Evolutionary conservation across 2,888 invertebrate genomes (phyloP).

Genomic region (Zhuqinia jingwanae): DNA sequence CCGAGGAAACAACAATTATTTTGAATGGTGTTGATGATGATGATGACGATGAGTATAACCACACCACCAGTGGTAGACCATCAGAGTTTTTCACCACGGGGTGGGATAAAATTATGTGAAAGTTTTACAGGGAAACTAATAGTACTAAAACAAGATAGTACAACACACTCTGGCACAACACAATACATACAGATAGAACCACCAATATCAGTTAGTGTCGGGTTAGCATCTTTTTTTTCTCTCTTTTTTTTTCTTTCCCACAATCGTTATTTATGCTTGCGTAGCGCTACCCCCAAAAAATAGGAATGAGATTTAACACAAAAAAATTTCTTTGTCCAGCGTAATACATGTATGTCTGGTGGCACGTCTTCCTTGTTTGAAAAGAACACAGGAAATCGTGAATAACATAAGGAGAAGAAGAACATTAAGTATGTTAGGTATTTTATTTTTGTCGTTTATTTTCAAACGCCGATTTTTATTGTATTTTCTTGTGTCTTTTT

Average conservation of each 20-base stretch:
- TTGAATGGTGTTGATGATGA: not conserved
- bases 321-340: conserved; percentile 21
- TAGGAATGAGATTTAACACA: conserved; percentile 29
- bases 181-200: not conserved
- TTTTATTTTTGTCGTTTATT: not conserved
- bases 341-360: too few species aligned
- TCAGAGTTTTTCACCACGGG: conserved; percentile 11
- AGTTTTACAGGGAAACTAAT: conserved; percentile 1
- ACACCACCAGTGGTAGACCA: conserved; percentile 1
- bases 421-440: conserved; percentile 4
- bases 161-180: not conserved
- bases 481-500: not conserved
- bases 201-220: conserved; percentile 40
- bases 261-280: conserved; percentile 1
- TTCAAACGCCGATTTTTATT: not conserved
- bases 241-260: not conserved
- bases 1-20: not conserved
- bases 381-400: not conserved
- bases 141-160: conserved; percentile 13
- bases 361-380: conserved; percentile 11
- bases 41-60: not conserved
- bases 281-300: not conserved
- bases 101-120: conserved; percentile 31
- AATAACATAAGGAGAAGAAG: not conserved
- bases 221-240: conserved; percentile 11